Evolutionary conservation across 2,113 vertebrate genomes (phyloP), one percentile per base, ranked within the genome.

Genomic region (Protomyctophum bolini): DNA sequence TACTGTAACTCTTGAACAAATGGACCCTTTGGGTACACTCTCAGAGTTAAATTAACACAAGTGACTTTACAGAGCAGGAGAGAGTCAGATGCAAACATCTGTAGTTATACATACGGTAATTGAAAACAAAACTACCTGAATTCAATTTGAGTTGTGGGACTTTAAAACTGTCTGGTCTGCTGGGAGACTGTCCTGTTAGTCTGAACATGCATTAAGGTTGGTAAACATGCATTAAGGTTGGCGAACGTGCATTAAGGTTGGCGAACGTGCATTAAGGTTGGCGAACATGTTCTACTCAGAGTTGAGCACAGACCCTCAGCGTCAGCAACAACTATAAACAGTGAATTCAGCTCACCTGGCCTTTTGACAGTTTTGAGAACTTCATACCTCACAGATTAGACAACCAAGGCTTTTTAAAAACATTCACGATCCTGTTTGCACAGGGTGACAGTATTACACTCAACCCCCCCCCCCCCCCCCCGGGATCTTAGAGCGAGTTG

Each of bases 81-180:
- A 10, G 50, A 52, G 9, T 52, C 4, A 52, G 12, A 52, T 2
- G 12, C 50, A 88, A 84, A 79, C 72, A 88, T 80, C 86, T 83
- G 74, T 71, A 66, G 70, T 79, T 81, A 83, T 70, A 79, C 72
- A 83, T 74, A 21, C 21, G 21, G 21, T 21, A 86, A 77, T 62
- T 52, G 5, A 77, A 81, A 87, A 84, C 66, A 73, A 66, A 74
- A 63, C 41, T 6, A 66, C 58, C 15, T 65, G 55, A 83, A 76
- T 77, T 83, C 74, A 67, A 68, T 3, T 11, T 68, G 72, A 28
- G 61, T 62, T 66, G 33, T 6, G 57, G 79, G 8, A 29, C 21
- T 33, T 9, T 8, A 59, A 59, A 59, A 10, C 46, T 41, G 33
- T 28, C 59, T 14, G 8, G 28, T 3, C 41, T 33, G 63, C 50